A percentile compares a stretch with the other conserved stretches of the same genome.
Conservation (phyloP, 2,113 vertebrate species). For the Pungitius pungitius region DNA sequence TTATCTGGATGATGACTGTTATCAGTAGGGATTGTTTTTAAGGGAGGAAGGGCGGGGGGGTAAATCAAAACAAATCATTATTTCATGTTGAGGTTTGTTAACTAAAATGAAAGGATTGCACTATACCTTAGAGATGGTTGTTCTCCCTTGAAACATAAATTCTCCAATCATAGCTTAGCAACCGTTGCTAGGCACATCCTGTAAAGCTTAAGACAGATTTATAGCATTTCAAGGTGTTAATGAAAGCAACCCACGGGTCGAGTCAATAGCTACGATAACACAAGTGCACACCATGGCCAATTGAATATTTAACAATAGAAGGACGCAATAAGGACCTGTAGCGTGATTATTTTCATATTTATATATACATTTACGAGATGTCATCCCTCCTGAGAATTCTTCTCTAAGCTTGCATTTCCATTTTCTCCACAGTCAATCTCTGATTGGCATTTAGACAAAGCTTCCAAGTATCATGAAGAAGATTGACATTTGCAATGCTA, state of each 20-base stretch:
- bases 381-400: constrained; percentile 58
- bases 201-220: background rate
- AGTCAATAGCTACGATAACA: constrained; percentile 63
- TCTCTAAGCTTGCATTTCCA: constrained; percentile 49
- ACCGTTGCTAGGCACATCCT: no score
- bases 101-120: background rate
- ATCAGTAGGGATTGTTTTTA: background rate
- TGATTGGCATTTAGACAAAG: constrained; percentile 67
- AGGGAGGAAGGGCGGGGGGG: background rate
- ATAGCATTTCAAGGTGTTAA: constrained; percentile 48
- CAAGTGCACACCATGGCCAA: constrained; percentile 54
- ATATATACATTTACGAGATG: constrained; percentile 35
- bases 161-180: no score
- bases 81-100: background rate
- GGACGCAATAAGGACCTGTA: constrained; percentile 6
- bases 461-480: constrained; percentile 50
- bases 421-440: constrained; percentile 48
- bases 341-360: constrained; percentile 43
- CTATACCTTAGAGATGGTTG: background rate
- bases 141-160: background rate
- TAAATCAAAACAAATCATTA: background rate
- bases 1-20: constrained; percentile 2
- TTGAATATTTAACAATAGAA: constrained; percentile 44
- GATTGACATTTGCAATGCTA: constrained; percentile 43
- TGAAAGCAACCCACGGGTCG: constrained; percentile 67